phyloP scores from a whole-genome alignment of 2,888 invertebrate species.

The Heliconius hortense region DNA sequence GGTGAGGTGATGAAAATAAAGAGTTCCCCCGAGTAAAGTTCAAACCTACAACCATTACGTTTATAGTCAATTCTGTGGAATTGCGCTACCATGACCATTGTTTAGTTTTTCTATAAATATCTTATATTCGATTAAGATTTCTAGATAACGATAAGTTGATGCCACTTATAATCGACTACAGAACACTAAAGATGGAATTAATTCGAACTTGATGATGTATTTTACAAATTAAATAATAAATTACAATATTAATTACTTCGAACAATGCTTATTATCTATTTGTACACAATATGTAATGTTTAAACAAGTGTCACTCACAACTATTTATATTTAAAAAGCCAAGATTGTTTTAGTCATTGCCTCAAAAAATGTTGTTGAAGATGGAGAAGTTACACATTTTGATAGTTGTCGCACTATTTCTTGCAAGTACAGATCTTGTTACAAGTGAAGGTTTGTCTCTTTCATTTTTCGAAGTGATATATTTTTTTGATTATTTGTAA shows the following conservation, averaged over 20 bases:
- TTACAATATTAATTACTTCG: not conserved
- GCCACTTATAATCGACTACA: not conserved
- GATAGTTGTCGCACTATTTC: not conserved
- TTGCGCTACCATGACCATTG: no score
- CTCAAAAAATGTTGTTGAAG: not conserved
- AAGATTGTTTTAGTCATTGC: not conserved
- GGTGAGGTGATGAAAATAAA: no score
- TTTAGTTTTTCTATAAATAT: no score
- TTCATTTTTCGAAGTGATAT: not conserved
- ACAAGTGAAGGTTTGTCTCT: not conserved
- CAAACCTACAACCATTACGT: no score
- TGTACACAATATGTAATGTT: not conserved
- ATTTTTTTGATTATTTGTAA: not conserved
- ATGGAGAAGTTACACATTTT: not conserved
- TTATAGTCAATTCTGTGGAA: no score
- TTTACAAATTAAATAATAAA: not conserved
- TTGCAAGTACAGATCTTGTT: not conserved
- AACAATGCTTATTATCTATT: slow-evolving; percentile 3
- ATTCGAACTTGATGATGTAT: not conserved
- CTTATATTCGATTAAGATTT: no score
- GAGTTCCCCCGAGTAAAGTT: no score
- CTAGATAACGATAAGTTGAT: not conserved
- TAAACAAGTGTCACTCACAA: slow-evolving; percentile 3
- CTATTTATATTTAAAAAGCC: not conserved
- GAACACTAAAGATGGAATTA: not conserved